Conservation (phyloP, 37 sponge, comb jelly and placozoan species). For the Amphimedon queenslandica region DNA sequence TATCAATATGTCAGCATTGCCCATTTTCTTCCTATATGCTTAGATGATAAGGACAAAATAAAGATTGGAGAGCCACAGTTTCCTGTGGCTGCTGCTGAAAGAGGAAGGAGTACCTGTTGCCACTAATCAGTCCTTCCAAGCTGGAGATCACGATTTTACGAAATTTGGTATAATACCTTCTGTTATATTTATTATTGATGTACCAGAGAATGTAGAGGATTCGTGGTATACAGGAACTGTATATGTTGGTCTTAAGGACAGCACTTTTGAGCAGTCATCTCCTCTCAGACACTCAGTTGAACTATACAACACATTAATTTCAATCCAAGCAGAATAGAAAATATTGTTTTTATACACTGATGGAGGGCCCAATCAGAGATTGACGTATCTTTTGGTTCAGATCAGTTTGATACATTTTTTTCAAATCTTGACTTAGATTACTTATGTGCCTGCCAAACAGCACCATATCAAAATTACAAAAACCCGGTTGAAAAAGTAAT, state of each 20-base stretch:
- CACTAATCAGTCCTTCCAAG: too few species aligned
- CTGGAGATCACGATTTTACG: too few species aligned
- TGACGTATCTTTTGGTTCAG: constrained; percentile 14
- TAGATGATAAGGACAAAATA: too few species aligned
- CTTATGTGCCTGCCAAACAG: neutral
- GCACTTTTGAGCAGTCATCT: constrained; percentile 42
- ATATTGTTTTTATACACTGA: constrained; percentile 44
- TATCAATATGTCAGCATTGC: too few species aligned
- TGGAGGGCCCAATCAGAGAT: constrained; percentile 50
- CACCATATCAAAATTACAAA: neutral
- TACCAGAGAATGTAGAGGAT: constrained; percentile 28
- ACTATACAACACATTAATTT: neutral
- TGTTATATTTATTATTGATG: constrained; percentile 34
- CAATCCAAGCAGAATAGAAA: neutral
- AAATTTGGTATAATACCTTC: constrained; percentile 47
- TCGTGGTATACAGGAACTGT: constrained; percentile 42
- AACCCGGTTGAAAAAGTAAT: neutral
- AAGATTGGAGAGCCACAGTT: too few species aligned
- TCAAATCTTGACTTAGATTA: neutral
- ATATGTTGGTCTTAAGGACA: constrained; percentile 33
- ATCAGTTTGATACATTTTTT: neutral
- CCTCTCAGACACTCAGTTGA: constrained; percentile 54
- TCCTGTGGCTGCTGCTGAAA: too few species aligned
- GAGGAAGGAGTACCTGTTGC: too few species aligned
- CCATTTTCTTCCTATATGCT: too few species aligned